Base-by-base conservation (phyloP, 2,797 vertebrate species). In the Trematomus bernacchii region DNA sequence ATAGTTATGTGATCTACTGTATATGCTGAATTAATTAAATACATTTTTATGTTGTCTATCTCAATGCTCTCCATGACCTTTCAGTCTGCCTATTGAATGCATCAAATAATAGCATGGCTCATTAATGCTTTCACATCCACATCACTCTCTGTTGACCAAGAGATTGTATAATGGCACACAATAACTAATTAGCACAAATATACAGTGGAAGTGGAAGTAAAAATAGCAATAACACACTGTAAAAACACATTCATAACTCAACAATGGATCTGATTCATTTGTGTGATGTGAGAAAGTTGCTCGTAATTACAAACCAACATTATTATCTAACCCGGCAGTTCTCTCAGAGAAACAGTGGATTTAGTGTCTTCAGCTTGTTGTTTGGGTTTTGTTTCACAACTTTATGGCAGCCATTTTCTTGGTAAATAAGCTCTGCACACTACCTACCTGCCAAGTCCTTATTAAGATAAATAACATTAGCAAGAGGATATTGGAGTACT, bases 11-110 rank as follows among this genome's bases (percentile, higher is more conserved):
- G 10, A 68, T 46, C 10, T 9, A 15, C 1, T 37, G 7, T 1
- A 6, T 46, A 51, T 15, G 4, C 43, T 27, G 6, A 27, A 30
- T 16, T 13, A 42, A 42, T 42, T 3, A 21, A 75, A 71, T 68
- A 2, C 18, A 78, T 71, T 52, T 65, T 37, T 14, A 37, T 9
- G 1, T 21, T 54, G 13, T 43, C 1, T 0, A 23, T 66, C 21
- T 71, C 47, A 62, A 1, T 9, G 44, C 3, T 72, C 9, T 51
- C 33, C 2, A 1, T 50, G 37, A 73, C 65, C 65, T 78, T 71
- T 76, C 44, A 61, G 61, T 47, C 65, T 67, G 60, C 27, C 52
- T 52, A 0, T 9, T 3, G 1, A 67, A 60, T 30, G 18, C 30
- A 43, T 3, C n/a, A 33, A 16, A 18, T 13, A 14, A n/a, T 10